Evolutionary conservation across 2,113 vertebrate species (phyloP).

Genomic region (Nipponia nippon): DNA sequence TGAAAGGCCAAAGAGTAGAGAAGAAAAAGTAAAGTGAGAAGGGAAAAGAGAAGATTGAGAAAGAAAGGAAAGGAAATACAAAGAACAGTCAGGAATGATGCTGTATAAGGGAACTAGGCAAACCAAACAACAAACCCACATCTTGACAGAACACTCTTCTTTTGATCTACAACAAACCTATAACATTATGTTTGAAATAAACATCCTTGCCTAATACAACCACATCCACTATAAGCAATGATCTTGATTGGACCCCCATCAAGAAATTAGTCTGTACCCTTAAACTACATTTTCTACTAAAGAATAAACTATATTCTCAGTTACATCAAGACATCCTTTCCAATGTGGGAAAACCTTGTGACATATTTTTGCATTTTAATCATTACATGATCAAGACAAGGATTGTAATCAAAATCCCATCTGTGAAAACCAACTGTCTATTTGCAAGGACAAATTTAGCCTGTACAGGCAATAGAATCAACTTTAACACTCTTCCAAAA

Average conservation of each 20-base stretch:
- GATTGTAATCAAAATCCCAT: not conserved
- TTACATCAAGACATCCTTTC: not conserved
- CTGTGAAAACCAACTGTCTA: not conserved
- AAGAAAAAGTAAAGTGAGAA: not conserved
- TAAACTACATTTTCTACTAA: not conserved
- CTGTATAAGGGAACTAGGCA: not conserved
- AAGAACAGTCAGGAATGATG: not conserved
- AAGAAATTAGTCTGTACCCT: not conserved
- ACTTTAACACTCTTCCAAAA: not conserved
- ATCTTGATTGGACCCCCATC: not conserved
- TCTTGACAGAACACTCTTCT: not conserved
- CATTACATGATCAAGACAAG: not conserved
- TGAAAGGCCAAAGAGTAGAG: not conserved
- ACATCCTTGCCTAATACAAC: not conserved
- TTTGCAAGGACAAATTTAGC: not conserved
- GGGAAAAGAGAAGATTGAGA: not conserved
- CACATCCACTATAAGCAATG: too few species aligned
- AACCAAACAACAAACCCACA: not conserved
- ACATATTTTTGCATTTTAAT: not conserved
- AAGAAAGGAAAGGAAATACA: not conserved
- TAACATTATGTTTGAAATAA: not conserved
- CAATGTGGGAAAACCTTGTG: not conserved
- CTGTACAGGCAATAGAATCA: not conserved
- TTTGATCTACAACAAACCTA: not conserved
- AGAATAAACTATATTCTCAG: not conserved